phyloP scores from a whole-genome alignment of 35 echinoderm and acorn worm species.

The Ophioderma brevispina region DNA sequence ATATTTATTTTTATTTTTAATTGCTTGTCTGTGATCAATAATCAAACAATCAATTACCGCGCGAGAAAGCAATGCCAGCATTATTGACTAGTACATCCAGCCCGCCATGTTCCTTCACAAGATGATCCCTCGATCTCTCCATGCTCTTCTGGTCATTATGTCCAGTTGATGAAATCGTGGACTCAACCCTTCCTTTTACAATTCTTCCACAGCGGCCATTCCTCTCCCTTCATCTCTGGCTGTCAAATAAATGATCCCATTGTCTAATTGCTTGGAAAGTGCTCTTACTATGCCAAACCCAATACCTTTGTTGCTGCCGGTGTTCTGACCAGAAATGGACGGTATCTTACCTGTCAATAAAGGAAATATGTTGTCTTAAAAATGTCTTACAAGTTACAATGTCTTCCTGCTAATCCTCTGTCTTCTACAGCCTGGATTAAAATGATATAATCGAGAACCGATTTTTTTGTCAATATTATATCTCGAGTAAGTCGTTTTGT shows the following conservation, averaged over 20 bases:
- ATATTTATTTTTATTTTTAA: no score
- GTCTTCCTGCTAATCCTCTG: no score
- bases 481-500: no score
- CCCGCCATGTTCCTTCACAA: constrained; percentile 66
- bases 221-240: constrained; percentile 64
- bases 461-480: no score
- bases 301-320: constrained; percentile 75
- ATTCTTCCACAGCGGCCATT: constrained; percentile 52
- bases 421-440: no score
- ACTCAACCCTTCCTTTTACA: constrained; percentile 66
- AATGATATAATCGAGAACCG: no score
- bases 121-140: constrained; percentile 37
- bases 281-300: constrained; percentile 64
- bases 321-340: constrained; percentile 42
- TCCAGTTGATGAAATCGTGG: constrained; percentile 73
- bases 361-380: no score
- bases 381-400: no score
- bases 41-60: no score
- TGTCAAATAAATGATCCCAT: constrained; percentile 71
- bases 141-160: constrained; percentile 29
- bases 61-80: constrained; percentile 69
- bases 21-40: no score
- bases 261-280: constrained; percentile 64
- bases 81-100: constrained; percentile 78
- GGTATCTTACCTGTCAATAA: no score